Evolutionary conservation across 2,113 vertebrate species (phyloP).

Genomic region (Elanoides forficatus): DNA sequence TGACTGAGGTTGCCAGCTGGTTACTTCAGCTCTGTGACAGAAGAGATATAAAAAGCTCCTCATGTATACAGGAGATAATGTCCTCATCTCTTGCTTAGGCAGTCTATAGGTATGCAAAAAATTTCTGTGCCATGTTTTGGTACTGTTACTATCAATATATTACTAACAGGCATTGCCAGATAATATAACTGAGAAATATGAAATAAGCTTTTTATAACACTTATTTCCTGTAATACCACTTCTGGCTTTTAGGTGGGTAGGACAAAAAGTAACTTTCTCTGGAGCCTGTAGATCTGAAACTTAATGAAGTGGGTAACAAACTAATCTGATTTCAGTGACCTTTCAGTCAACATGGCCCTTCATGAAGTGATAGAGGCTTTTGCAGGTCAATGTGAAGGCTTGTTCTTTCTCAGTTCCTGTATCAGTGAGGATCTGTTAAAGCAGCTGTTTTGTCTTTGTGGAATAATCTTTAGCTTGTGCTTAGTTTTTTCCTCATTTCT

Average conservation of each 20-base stretch:
- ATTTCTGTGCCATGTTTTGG: background rate
- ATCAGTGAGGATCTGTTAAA: background rate
- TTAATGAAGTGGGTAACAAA: background rate
- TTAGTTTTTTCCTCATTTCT: background rate
- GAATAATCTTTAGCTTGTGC: background rate
- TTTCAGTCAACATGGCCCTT: background rate
- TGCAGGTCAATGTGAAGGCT: background rate
- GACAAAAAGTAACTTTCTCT: background rate
- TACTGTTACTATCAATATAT: background rate
- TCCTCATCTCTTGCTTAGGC: background rate
- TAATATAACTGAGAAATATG: background rate
- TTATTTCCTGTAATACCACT: background rate
- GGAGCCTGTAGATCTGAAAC: background rate
- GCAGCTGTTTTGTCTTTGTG: background rate
- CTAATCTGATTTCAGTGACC: background rate
- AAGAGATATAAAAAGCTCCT: slow-evolving; percentile 38
- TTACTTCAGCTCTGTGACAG: slow-evolving; percentile 8
- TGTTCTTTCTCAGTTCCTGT: background rate
- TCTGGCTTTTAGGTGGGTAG: background rate
- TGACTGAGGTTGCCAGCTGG: slow-evolving; percentile 38
- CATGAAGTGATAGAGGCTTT: background rate
- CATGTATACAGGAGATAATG: background rate
- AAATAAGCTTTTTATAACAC: background rate
- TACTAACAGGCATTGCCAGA: background rate
- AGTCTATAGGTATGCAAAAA: background rate